These are phyloP conservation scores for Protonemura montana DNA, from an alignment of 2,888 invertebrate species.

Conservation along the genomic window DNA sequence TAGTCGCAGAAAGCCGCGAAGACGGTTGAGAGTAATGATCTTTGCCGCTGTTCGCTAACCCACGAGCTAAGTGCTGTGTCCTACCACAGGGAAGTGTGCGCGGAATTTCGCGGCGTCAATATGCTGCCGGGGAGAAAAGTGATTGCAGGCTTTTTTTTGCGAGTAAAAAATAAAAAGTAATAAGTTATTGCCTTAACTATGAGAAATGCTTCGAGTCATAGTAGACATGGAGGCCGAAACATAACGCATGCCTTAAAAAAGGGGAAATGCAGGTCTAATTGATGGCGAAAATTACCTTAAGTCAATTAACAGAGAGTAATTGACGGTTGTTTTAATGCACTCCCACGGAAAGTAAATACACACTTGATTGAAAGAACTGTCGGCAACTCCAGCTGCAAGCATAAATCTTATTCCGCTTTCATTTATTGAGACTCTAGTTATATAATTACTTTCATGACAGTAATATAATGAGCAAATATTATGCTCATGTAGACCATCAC, in stretches of 20 bases:
- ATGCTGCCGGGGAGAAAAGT: too few species aligned
- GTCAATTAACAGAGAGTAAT: too few species aligned
- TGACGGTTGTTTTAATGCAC: neutral
- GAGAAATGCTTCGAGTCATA: too few species aligned
- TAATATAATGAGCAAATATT: neutral
- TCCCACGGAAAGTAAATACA: conserved; percentile 22
- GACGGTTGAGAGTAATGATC: conserved; percentile 40
- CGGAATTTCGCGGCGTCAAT: too few species aligned
- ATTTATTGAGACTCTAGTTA: neutral
- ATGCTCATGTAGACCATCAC: neutral
- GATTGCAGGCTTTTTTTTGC: neutral
- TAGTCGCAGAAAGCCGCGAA: conserved; percentile 42
- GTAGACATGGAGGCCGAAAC: too few species aligned
- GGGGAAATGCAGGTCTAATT: too few species aligned
- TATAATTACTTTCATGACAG: neutral
- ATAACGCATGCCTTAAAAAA: too few species aligned
- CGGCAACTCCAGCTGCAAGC: neutral
- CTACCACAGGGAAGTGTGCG: too few species aligned
- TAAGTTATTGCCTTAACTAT: too few species aligned
- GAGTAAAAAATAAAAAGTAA: neutral
- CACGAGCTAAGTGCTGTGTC: neutral
- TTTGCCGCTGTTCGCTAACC: neutral
- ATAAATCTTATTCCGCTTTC: conserved; percentile 1
- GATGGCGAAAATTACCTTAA: too few species aligned
- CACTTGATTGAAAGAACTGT: conserved; percentile 18